phyloP scores from a whole-genome alignment of 2,888 invertebrate genomes.

The Bhutanitis thaidina region DNA sequence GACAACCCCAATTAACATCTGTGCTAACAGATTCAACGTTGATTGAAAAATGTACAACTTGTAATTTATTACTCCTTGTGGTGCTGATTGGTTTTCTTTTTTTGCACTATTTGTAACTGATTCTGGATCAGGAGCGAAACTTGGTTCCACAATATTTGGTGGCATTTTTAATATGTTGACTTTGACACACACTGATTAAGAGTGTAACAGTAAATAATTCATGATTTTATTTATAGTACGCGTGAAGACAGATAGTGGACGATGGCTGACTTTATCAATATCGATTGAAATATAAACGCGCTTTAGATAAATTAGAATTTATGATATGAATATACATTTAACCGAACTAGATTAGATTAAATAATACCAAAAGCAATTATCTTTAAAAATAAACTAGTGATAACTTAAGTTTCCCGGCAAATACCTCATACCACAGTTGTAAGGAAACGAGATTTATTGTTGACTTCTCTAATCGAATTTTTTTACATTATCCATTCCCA shows the following conservation, averaged over 20 bases:
- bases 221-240: constrained; percentile 25
- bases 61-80: constrained; percentile 28
- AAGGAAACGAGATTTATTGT: too few relatives aligned
- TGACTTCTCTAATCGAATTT: too few relatives aligned
- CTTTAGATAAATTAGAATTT: constrained; percentile 9
- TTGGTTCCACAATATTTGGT: constrained; percentile 32
- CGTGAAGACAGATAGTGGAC: constrained; percentile 27
- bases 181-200: not conserved
- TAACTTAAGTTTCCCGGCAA: too few relatives aligned
- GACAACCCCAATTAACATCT: constrained; percentile 52
- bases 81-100: constrained; percentile 17
- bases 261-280: constrained; percentile 37
- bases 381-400: too few relatives aligned
- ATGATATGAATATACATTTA: not conserved
- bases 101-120: constrained; percentile 15
- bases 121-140: constrained; percentile 29
- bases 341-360: constrained; percentile 2
- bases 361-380: not conserved
- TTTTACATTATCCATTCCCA: too few relatives aligned
- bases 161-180: constrained; percentile 31
- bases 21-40: constrained; percentile 45
- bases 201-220: not conserved
- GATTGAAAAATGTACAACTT: constrained; percentile 44
- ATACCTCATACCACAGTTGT: too few relatives aligned
- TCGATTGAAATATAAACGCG: constrained; percentile 23